These are phyloP conservation scores for Germaria angustata DNA, from an alignment of 2,888 invertebrate genomes.

Conservation along the genomic window DNA sequence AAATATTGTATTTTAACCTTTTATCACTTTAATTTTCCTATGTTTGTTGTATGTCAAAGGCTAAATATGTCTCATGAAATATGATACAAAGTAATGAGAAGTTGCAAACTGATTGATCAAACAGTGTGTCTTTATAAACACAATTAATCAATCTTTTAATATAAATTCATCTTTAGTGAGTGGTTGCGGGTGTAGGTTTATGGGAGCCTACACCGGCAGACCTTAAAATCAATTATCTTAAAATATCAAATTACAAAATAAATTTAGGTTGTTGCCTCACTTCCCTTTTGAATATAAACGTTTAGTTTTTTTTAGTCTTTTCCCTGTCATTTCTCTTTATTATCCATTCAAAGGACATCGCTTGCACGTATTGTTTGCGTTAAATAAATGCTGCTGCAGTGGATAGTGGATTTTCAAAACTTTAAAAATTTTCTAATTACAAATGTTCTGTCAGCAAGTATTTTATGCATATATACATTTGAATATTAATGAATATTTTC, in stretches of 20 bases:
- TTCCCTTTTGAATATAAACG: no score
- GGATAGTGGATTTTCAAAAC: no score
- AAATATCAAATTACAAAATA: constrained; percentile 57
- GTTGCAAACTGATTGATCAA: neutral
- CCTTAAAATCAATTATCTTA: constrained; percentile 56
- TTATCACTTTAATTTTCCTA: no score
- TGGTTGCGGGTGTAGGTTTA: neutral
- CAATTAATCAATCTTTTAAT: constrained; percentile 31
- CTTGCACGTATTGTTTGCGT: no score
- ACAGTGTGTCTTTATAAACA: neutral
- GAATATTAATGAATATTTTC: no score
- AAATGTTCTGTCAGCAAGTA: no score
- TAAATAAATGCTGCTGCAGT: no score
- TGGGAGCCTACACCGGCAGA: constrained; percentile 11
- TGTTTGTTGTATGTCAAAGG: neutral
- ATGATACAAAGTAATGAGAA: neutral
- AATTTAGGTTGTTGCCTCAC: neutral
- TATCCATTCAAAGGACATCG: no score
- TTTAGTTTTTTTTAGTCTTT: constrained; percentile 3
- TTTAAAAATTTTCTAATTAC: no score
- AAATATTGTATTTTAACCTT: no score
- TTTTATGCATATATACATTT: no score
- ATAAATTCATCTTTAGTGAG: neutral
- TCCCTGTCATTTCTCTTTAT: no score
- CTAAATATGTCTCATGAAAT: neutral